Evolutionary conservation across 1,140 invertebrate species (phyloP).

Genomic region (Vanessa atalanta): DNA sequence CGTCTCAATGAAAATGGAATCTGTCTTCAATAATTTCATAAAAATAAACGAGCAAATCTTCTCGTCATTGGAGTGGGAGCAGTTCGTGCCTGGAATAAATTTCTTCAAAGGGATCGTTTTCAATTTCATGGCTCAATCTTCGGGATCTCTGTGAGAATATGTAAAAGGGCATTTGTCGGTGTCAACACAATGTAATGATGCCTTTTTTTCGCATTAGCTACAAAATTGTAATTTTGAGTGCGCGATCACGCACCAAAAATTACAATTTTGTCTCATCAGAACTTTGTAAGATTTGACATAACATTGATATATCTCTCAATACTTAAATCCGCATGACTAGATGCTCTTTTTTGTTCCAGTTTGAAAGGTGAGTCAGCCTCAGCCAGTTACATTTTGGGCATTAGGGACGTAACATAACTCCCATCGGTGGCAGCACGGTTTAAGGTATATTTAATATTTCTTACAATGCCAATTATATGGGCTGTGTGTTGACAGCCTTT

Average conservation of each 20-base stretch:
- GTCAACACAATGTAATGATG: conserved; percentile 78
- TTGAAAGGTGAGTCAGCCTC: too few relatives aligned
- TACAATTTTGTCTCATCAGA: conserved; percentile 14
- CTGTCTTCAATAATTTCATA: conserved; percentile 75
- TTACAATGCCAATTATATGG: too few relatives aligned
- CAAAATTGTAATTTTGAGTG: too few relatives aligned
- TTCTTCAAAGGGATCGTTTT: conserved; percentile 80
- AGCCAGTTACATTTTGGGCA: too few relatives aligned
- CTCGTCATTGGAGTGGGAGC: conserved; percentile 70
- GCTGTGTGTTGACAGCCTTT: too few relatives aligned
- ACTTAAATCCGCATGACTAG: not conserved
- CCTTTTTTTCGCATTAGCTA: conserved; percentile 62
- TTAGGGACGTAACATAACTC: too few relatives aligned
- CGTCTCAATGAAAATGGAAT: conserved; percentile 36
- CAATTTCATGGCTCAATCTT: conserved; percentile 81
- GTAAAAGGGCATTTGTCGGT: conserved; percentile 79
- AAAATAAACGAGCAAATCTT: conserved; percentile 80
- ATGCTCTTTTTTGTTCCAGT: not conserved
- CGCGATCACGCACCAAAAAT: conserved; percentile 47
- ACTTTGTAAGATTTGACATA: not conserved
- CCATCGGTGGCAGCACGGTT: too few relatives aligned
- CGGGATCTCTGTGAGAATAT: conserved; percentile 78
- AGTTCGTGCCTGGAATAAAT: conserved; percentile 80
- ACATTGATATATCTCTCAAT: not conserved
- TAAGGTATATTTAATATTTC: too few relatives aligned